These are phyloP conservation scores for Akabosia matsudoensis DNA, from an alignment of 1,140 invertebrate genomes.

Conservation along the genomic window DNA sequence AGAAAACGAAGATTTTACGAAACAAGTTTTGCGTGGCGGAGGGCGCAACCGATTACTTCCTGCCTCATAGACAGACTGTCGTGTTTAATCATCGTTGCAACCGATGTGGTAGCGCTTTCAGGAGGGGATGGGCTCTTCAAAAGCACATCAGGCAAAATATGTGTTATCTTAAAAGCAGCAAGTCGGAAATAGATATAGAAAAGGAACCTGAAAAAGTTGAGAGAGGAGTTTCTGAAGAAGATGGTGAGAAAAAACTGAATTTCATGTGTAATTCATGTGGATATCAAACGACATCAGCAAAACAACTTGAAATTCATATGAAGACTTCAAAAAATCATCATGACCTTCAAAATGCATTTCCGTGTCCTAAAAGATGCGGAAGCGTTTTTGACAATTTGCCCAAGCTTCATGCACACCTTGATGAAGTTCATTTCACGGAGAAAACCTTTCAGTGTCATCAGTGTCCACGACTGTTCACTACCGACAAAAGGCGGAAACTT, in stretches of 20 bases:
- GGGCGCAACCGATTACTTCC: background rate
- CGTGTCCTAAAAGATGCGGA: background rate
- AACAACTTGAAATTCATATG: background rate
- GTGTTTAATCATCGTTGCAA: background rate
- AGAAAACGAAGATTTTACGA: background rate
- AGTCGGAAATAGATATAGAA: background rate
- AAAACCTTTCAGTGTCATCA: background rate
- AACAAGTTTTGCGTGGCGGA: background rate
- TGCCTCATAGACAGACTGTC: background rate
- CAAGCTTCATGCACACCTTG: background rate
- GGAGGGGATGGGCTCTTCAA: background rate
- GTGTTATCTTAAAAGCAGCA: too few species aligned
- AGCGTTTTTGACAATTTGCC: background rate
- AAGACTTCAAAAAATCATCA: background rate
- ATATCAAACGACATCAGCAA: background rate
- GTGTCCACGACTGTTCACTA: background rate
- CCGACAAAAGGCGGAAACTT: background rate
- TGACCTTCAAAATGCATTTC: background rate
- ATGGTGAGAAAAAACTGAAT: background rate
- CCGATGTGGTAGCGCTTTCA: background rate
- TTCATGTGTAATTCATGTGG: background rate
- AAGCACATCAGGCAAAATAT: too few species aligned
- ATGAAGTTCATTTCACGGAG: background rate
- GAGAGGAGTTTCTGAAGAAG: background rate
- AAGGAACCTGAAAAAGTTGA: background rate